phyloP scores from a whole-genome alignment of 1,140 invertebrate species.

The Cardiocondyla obscurior region DNA sequence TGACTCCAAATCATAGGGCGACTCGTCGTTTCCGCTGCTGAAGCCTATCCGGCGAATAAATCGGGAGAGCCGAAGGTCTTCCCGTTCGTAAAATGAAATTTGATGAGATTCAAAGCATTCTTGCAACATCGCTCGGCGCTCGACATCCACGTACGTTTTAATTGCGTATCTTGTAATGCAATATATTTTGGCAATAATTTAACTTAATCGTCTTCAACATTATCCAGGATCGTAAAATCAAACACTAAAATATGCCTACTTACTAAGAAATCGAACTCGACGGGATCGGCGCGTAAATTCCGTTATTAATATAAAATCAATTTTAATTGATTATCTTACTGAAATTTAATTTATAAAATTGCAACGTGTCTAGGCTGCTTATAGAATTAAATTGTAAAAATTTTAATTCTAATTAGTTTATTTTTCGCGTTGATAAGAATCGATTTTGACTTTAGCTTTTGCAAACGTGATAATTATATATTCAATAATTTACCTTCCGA shows the following conservation, averaged over 20 bases:
- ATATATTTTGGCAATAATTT: not conserved
- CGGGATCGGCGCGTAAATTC: not conserved
- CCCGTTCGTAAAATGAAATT: conserved; percentile 6
- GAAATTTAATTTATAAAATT: not conserved
- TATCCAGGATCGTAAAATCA: not conserved
- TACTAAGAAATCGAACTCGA: not conserved
- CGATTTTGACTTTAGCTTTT: not conserved
- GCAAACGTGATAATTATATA: too few species aligned
- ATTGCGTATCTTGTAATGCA: not conserved
- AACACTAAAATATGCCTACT: not conserved
- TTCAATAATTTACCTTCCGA: conserved; percentile 16
- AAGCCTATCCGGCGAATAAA: not conserved
- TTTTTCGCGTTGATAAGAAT: not conserved
- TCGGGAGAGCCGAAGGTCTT: not conserved
- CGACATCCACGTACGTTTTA: not conserved
- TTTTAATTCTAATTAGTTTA: not conserved
- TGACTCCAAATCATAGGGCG: not conserved
- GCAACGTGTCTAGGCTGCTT: not conserved
- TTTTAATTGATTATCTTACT: not conserved
- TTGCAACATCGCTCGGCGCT: not conserved
- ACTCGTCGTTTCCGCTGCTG: not conserved
- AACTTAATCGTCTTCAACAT: not conserved
- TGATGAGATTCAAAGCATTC: not conserved
- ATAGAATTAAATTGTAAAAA: not conserved
- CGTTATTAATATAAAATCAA: not conserved